A percentile compares a stretch with the other conserved stretches of the same genome.
phyloP scores from a whole-genome alignment of 2,888 invertebrate species.

The Noctua fimbriata region DNA sequence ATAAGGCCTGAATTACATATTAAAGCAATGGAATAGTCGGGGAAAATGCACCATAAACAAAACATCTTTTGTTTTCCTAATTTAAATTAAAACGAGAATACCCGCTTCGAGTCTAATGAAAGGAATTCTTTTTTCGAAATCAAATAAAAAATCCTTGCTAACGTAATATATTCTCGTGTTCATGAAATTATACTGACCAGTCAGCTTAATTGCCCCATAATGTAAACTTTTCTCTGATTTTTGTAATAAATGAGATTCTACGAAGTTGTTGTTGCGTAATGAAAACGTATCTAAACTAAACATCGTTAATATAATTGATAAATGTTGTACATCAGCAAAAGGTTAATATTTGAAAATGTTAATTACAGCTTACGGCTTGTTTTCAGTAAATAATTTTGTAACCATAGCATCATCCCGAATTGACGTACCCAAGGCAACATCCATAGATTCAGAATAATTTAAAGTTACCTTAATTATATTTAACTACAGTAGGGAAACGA shows the following conservation, averaged over 20 bases:
- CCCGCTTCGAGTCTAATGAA: constrained; percentile 14
- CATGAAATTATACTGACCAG: constrained; percentile 21
- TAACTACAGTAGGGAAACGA: neutral
- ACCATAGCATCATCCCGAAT: neutral
- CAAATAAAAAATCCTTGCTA: constrained; percentile 17
- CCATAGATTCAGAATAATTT: neutral
- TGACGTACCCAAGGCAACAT: neutral
- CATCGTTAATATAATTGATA: neutral
- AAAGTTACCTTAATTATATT: neutral
- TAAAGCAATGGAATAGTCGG: constrained; percentile 30
- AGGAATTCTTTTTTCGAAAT: constrained; percentile 17
- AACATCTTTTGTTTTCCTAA: constrained; percentile 37
- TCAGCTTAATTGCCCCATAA: constrained; percentile 49
- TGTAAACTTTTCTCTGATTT: constrained; percentile 17
- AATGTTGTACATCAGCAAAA: neutral
- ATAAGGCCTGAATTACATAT: constrained; percentile 36
- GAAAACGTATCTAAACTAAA: neutral
- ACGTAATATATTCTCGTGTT: constrained; percentile 17
- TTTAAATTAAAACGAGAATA: constrained; percentile 42
- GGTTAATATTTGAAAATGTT: neutral
- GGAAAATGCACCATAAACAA: constrained; percentile 34
- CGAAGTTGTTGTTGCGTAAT: neutral
- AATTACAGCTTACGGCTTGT: neutral
- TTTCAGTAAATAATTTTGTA: neutral
- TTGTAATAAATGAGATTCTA: neutral